A percentile compares a stretch with the other conserved stretches of the same genome.
Conservation (phyloP, 2,797 vertebrate species). For the Urophycis tenuis region DNA sequence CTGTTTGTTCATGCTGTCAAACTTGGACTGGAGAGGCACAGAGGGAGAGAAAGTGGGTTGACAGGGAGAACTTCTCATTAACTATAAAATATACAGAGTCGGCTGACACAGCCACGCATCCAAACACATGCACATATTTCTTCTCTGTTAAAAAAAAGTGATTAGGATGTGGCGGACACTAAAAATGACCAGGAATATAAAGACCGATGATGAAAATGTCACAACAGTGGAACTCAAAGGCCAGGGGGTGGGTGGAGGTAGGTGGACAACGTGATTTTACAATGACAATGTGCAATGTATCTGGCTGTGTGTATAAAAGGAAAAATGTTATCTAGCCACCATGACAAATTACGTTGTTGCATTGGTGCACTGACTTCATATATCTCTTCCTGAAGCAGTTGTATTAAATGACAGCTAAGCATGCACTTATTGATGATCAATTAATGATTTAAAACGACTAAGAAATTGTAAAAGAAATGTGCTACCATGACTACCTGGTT, state of each 20-base stretch:
- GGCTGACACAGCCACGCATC: conserved; percentile 22
- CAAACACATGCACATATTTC: conserved; percentile 15
- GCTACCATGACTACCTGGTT: neutral
- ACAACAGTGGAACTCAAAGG: no score
- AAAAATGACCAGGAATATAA: no score
- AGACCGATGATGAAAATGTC: no score
- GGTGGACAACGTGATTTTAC: conserved; percentile 28
- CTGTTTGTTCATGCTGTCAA: conserved; percentile 86
- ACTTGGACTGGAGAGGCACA: conserved; percentile 74
- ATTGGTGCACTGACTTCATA: conserved; percentile 15
- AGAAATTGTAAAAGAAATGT: neutral
- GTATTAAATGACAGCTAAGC: conserved; percentile 1
- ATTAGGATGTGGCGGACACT: neutral
- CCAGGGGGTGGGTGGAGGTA: conserved; percentile 5
- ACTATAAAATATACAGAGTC: neutral
- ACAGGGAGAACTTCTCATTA: conserved; percentile 8
- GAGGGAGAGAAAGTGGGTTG: conserved; percentile 16
- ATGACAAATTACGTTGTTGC: no score
- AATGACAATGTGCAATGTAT: conserved; percentile 12
- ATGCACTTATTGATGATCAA: neutral
- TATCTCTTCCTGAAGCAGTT: no score
- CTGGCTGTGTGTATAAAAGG: no score
- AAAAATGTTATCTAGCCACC: no score
- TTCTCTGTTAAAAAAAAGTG: conserved; percentile 23
- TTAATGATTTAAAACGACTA: neutral